Base-by-base conservation (phyloP, 2,888 invertebrate species). In the Diloba caeruleocephala region DNA sequence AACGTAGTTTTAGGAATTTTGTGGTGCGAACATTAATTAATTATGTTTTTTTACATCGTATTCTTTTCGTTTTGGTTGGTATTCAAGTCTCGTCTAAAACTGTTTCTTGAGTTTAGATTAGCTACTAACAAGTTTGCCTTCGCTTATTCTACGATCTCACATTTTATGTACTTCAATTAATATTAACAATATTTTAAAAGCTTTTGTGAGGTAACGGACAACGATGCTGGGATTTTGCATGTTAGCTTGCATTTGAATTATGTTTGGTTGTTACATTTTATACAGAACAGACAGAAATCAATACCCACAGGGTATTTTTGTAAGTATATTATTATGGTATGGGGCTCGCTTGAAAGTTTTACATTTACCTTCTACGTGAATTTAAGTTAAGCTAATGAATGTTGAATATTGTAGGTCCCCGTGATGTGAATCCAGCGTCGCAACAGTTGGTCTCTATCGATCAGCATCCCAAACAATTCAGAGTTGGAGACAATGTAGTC, bases 401-500 rank as follows among this genome's bases (percentile, higher is more conserved):
- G 3, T 29, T 45, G 33, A 32, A 54, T 56, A 9, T 81, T 86
- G 38, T 81, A 92, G 91, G 88, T 25, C 67, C 82, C 0, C 78
- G 64, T 7, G 52, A 61, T 3, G 28, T 60, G 1, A 52, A 50
- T 7, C 12, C 52, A 5, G 60, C 70, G 9, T 32, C 77, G 0
- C 63, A 73, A 12, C 41, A 74, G 0, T 52, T 88, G 62, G 89
- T 94, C 42, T 65, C 77, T 53, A 94, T 92, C 49, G 87, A 87
- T n/a, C 86, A 89, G 58, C 88, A 90, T 1, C 74, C 75, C 10
- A 78, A 82, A 26, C 71, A 71, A 10, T 91, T 79, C 75, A 78
- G 82, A 28, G 86, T 84, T 1, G 90, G 89, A 1, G 90, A 91
- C 37, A 89, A 85, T 48, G 89, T 92, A 0, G 78, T 87, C 41